Evolutionary conservation across 2,113 vertebrate species (phyloP), one percentile per base, ranked within the genome.

Genomic region (Ophiodon elongatus): DNA sequence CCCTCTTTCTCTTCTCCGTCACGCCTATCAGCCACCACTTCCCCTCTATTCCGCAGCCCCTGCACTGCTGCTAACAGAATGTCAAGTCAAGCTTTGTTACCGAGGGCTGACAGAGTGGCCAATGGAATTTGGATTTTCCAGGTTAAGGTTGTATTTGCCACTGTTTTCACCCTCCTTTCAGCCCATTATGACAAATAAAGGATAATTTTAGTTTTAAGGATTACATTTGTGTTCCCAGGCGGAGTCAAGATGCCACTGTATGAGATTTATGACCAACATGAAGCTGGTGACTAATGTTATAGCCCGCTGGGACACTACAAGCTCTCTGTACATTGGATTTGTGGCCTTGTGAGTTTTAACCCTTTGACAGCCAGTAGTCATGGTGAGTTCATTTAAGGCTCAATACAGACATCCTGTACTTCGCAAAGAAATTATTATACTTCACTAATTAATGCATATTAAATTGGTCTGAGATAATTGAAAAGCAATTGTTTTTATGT

Each of bases 1-100:
- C 84, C 74, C 74, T 78, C 75, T 84, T 67, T 79, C 89, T 89
- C 76, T 64, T 73, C 25, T 87, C 85, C 59, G 90, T 91, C 88
- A 91, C 88, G 88, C 85, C 80, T 90, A 77, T 93, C 92, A 84
- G 79, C 80, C 87, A 87, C 69, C 84, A 82, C 91, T 87, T 91
- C 86, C 86, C 71, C 67, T 85, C 79, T 27, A 45, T 60, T 80
- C 79, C 69, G 73, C 88, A 67, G 72, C 57, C 10, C 81, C 85
- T 21, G 33, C 64, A 25, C 82, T n/a, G 47, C 85, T 56, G 45
- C 91, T 92, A 92, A 94, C 89, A 72, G 91, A 94, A 90, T 88
- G 92, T 92, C 91, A 92, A 91, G 91, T 92, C 91, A 83, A 85
- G 81, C 80, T 88, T 88, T 85, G 77, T 90, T 88, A 88, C 72